These are phyloP conservation scores for Eulemur rufifrons DNA, from an alignment of 2,113 vertebrate genomes.

Conservation along the genomic window DNA sequence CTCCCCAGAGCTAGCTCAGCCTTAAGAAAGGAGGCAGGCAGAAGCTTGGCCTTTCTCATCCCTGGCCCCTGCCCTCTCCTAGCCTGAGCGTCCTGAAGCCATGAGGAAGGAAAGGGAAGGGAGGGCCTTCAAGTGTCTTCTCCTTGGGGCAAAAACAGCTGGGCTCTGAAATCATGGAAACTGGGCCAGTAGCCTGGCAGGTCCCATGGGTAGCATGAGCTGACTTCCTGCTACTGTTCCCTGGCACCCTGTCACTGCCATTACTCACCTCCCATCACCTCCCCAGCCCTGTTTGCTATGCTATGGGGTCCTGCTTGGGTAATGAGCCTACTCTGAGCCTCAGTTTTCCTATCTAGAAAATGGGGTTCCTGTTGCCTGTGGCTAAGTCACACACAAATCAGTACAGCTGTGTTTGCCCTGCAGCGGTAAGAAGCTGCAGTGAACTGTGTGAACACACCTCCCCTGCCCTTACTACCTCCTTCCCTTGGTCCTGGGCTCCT, in stretches of 20 bases:
- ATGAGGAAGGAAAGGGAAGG: neutral
- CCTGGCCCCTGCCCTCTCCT: neutral
- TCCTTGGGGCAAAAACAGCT: neutral
- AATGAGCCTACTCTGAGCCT: neutral
- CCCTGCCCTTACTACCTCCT: neutral
- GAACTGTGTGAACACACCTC: neutral
- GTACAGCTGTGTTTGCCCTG: neutral
- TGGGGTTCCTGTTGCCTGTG: neutral
- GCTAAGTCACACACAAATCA: neutral
- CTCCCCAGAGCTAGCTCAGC: neutral
- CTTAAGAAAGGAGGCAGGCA: neutral
- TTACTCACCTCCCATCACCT: neutral
- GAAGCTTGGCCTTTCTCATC: neutral
- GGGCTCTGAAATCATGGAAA: neutral
- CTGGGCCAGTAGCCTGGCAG: neutral
- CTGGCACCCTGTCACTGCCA: neutral
- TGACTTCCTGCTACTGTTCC: neutral
- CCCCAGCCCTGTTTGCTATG: neutral
- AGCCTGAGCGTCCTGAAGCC: neutral
- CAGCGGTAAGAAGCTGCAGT: neutral
- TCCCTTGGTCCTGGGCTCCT: neutral
- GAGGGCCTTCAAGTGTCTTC: neutral
- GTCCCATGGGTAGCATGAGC: neutral
- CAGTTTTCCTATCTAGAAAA: neutral
- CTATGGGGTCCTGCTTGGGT: neutral